These are phyloP conservation scores for Leuctra nigra DNA, from an alignment of 2,888 invertebrate genomes.

Conservation along the genomic window DNA sequence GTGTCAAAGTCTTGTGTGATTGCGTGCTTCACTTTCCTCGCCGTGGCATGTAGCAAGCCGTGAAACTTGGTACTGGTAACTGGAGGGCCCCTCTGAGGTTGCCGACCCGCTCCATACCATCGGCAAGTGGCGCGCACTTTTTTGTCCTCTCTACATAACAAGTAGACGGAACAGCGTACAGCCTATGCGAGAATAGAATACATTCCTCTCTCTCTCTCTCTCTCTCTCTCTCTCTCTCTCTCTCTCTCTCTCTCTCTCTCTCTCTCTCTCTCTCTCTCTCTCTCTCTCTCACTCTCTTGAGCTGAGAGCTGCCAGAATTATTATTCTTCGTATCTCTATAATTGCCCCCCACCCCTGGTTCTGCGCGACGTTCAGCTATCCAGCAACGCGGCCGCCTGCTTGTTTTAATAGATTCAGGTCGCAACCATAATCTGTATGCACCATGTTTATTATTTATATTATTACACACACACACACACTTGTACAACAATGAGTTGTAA, in stretches of 20 bases:
- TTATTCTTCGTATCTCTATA: too few species aligned
- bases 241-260: constrained; percentile 14
- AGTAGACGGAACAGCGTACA: background rate
- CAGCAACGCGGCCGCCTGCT: too few species aligned
- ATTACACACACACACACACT: background rate
- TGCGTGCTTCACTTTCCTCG: constrained; percentile 3
- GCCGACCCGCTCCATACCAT: background rate
- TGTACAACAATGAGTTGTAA: constrained; percentile 12
- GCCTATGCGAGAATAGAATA: too few species aligned
- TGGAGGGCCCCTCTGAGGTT: background rate
- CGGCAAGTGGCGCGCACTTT: background rate
- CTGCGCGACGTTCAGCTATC: constrained; percentile 20
- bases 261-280: constrained; percentile 18
- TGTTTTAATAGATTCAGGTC: background rate
- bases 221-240: constrained; percentile 17
- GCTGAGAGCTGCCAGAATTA: too few species aligned
- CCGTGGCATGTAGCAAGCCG: background rate
- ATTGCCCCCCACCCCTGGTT: too few species aligned
- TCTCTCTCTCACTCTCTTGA: too few species aligned
- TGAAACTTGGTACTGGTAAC: background rate
- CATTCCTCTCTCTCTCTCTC: constrained; percentile 2
- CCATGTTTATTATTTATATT: constrained; percentile 14
- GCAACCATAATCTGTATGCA: constrained; percentile 12
- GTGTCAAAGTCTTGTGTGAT: too few species aligned
- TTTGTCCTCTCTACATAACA: background rate